Evolutionary conservation across 2,888 invertebrate species (phyloP).

Genomic region (Drosophila demipolita): DNA sequence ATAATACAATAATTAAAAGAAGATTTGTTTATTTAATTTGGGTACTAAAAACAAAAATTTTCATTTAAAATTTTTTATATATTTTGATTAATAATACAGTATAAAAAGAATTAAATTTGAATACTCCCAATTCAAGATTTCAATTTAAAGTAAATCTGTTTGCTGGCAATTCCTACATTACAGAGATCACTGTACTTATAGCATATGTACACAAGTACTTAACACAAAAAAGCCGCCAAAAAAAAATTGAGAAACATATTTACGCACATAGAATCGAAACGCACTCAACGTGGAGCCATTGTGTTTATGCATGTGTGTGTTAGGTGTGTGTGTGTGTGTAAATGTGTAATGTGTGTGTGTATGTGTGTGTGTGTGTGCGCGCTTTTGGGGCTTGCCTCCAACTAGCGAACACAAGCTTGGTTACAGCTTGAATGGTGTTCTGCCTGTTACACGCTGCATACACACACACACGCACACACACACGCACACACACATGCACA

Average conservation of each 20-base stretch:
- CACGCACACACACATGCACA: slow-evolving; percentile 21
- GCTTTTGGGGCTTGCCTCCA: slow-evolving; percentile 55
- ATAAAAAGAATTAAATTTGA: not conserved
- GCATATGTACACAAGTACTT: slow-evolving; percentile 9
- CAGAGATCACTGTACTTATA: slow-evolving; percentile 9
- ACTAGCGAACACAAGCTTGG: slow-evolving; percentile 60
- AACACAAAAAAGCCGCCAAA: slow-evolving; percentile 48
- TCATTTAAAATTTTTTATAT: not conserved
- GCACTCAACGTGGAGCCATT: slow-evolving; percentile 48
- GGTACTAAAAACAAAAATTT: not conserved
- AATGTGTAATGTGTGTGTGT: slow-evolving; percentile 23
- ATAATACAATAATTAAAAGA: not conserved
- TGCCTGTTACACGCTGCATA: slow-evolving; percentile 66
- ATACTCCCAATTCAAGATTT: not conserved
- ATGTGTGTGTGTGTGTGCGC: slow-evolving; percentile 39
- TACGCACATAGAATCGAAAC: slow-evolving; percentile 59
- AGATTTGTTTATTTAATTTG: no score
- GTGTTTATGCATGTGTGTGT: slow-evolving; percentile 31
- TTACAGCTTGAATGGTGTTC: slow-evolving; percentile 62
- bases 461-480: slow-evolving; percentile 36
- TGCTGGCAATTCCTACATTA: not conserved
- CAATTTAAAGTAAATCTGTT: not conserved
- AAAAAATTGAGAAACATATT: slow-evolving; percentile 18
- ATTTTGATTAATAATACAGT: not conserved
- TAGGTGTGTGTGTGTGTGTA: slow-evolving; percentile 38